A percentile compares a stretch with the other conserved stretches of the same genome.
Conservation (phyloP, 2,888 invertebrate species). For the Zygogramma bicolorata region DNA sequence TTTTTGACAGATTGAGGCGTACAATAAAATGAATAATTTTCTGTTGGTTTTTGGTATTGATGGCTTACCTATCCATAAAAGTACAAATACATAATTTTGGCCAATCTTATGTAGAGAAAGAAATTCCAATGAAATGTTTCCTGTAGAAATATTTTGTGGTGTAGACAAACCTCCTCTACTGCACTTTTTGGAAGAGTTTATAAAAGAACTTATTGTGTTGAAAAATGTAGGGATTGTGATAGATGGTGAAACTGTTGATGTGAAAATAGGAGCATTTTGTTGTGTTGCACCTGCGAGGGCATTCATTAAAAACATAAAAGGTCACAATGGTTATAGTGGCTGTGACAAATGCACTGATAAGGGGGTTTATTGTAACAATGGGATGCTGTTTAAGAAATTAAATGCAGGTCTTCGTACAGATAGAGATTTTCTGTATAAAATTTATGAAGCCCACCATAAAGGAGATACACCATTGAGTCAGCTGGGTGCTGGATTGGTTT, state of each 20-base stretch:
- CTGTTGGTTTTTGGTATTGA: conserved; percentile 11
- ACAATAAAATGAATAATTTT: not conserved
- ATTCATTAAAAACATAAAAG: conserved; percentile 11
- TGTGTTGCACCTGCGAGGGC: conserved; percentile 19
- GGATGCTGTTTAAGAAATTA: conserved; percentile 1
- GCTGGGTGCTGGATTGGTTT: not conserved
- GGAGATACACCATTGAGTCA: not conserved
- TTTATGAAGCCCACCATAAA: not conserved
- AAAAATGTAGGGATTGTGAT: not conserved
- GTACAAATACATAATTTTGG: conserved; percentile 10
- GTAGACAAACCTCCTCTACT: conserved; percentile 11
- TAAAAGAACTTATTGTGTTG: conserved; percentile 6
- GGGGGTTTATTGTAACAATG: conserved; percentile 12
- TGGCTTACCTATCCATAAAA: conserved; percentile 16
- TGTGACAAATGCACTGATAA: conserved; percentile 13
- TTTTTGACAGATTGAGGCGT: not conserved
- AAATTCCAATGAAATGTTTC: not conserved
- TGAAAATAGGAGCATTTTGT: conserved; percentile 18
- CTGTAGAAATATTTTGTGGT: conserved; percentile 17
- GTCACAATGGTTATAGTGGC: conserved; percentile 16
- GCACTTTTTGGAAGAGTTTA: not conserved
- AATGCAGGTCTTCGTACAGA: not conserved
- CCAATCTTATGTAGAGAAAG: conserved; percentile 19
- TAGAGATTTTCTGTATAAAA: not conserved
- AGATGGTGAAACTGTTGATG: not conserved